Evolutionary conservation across 2,888 invertebrate species (phyloP), one percentile per base, ranked within the genome.

Genomic region (Heliconius sara): DNA sequence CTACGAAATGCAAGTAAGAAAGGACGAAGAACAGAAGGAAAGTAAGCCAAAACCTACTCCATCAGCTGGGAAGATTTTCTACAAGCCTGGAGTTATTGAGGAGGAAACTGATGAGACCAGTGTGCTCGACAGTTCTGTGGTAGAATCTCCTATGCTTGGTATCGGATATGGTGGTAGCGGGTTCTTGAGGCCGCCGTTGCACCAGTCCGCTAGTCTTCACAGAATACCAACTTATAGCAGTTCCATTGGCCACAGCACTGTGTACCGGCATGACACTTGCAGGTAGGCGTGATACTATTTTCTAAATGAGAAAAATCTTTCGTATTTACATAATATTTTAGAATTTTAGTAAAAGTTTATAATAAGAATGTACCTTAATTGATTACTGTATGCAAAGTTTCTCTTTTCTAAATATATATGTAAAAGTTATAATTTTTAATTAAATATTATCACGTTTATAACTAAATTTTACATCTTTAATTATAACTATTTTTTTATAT

Each of bases 181-280:
- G 34, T 86, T 94, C 57, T 89, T 90, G 77, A 88, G 92, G 6
- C 90, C 92, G 7, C 83, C 87, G 0, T 90, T 91, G n/a, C 90
- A 93, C 19, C 91, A 92, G 0, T 90, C 93, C 0, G 89, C 91
- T 80, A 96, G 96, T 82, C 93, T 96, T 5, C 95, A 96, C 79
- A 93, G 96, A 81, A 95, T 96, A 88, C 96, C 95, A 19, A 96
- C 96, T 1, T 96, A 96, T 78, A 95, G 96, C 89, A 96, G 96
- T 85, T 96, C 96, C 13, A 96, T 96, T 84, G 96, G 95, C 67
- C 95, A 95, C 71, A 96, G 96, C 79, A 95, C 96, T 66, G 86
- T 95, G 2, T 95, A 95, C 82, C 91, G 96, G 60, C 95, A 95
- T 84, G 96, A 96, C 84, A 96, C 95, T 81, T 95, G 95, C 91